phyloP scores from a whole-genome alignment of 2,888 invertebrate species.

The Ptychoptera albimana region DNA sequence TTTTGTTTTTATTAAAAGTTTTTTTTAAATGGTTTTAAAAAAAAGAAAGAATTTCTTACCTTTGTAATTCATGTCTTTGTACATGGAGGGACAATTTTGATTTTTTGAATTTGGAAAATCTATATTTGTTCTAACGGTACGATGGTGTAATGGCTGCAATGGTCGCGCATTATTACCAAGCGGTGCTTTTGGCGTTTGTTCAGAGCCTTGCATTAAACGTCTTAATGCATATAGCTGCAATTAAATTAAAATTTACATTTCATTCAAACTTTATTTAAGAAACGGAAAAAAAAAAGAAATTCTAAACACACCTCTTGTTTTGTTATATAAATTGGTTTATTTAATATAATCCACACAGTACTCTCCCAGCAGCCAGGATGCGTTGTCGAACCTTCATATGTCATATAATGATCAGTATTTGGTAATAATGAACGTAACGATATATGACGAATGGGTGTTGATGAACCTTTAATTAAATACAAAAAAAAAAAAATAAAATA shows the following conservation, averaged over 20 bases:
- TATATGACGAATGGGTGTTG: conserved; percentile 67
- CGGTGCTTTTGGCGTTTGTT: conserved; percentile 72
- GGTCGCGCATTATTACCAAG: conserved; percentile 91
- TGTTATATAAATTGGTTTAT: conserved; percentile 94
- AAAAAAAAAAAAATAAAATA: conserved; percentile 9
- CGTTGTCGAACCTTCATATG: conserved; percentile 94
- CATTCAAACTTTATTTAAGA: not conserved
- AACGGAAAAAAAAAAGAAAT: not conserved
- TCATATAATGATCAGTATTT: conserved; percentile 86
- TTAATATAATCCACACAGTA: conserved; percentile 96
- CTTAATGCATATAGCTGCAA: conserved; percentile 70
- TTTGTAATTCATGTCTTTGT: conserved; percentile 67
- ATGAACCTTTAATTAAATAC: conserved; percentile 46
- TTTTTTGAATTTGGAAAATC: conserved; percentile 70
- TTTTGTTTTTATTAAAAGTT: too few species aligned
- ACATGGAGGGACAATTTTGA: conserved; percentile 74
- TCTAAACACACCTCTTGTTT: conserved; percentile 62
- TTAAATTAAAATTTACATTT: not conserved
- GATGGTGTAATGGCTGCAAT: conserved; percentile 78
- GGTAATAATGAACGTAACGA: conserved; percentile 78
- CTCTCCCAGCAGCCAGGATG: conserved; percentile 99
- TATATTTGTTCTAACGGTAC: conserved; percentile 92
- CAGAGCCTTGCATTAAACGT: conserved; percentile 78
- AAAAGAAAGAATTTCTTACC: not conserved
- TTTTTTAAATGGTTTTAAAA: not conserved